Evolutionary conservation across 2,888 invertebrate species (phyloP).

Genomic region (Synergus laeviventris): DNA sequence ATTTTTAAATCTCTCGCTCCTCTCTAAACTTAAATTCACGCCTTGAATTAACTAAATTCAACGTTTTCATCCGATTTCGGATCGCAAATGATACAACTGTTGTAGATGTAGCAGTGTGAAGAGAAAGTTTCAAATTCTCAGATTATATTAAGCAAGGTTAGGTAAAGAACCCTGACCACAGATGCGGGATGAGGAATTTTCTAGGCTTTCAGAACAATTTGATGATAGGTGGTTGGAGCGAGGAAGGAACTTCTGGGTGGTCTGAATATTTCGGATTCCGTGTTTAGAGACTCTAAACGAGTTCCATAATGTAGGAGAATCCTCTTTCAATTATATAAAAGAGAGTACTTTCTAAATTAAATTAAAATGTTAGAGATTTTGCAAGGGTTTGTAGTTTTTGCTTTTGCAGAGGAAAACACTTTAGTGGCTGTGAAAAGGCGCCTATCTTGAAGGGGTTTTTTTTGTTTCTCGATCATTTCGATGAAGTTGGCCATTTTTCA

Average conservation of each 20-base stretch:
- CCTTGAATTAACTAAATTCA: background rate
- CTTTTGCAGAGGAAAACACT: background rate
- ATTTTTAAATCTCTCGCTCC: background rate
- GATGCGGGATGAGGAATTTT: conserved; percentile 3
- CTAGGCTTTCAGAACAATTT: conserved; percentile 6
- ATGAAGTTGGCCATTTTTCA: background rate
- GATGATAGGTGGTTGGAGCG: conserved; percentile 13
- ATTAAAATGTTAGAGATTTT: background rate
- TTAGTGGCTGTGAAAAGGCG: background rate
- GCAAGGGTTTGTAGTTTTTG: background rate
- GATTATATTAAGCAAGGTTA: background rate
- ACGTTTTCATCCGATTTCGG: too few relatives aligned
- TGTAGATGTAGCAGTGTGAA: background rate
- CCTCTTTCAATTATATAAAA: background rate
- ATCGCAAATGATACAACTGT: background rate
- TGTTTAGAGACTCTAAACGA: background rate
- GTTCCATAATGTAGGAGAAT: conserved; percentile 1
- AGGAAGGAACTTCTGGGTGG: conserved; percentile 11
- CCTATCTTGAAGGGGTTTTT: background rate
- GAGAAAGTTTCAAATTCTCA: conserved; percentile 11
- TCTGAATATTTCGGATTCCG: background rate
- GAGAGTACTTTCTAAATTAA: background rate
- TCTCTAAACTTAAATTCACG: background rate
- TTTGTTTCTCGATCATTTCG: background rate
- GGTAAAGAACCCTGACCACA: conserved; percentile 18